Evolutionary conservation across 2,113 vertebrate genomes (phyloP).

Genomic region (Chauna torquata): DNA sequence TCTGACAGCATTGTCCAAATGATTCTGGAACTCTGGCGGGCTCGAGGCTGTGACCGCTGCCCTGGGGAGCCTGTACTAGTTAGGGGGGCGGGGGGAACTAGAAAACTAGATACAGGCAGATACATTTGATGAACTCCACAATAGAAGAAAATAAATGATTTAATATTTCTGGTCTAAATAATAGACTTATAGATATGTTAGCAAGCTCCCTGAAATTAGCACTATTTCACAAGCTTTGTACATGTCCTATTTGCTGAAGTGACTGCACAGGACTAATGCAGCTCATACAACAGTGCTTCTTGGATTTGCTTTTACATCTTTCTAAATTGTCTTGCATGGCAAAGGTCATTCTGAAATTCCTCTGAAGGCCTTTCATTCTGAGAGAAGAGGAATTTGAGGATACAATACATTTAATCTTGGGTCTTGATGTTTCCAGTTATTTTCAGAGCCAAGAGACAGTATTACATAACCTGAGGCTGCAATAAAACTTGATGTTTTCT

Average conservation of each 20-base stretch:
- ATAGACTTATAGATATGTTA: not conserved
- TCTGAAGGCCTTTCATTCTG: slow-evolving; percentile 3
- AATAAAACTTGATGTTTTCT: slow-evolving; percentile 22
- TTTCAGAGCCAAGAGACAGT: slow-evolving; percentile 26
- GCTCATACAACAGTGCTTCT: not conserved
- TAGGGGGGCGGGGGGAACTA: no score
- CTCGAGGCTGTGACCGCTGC: no score
- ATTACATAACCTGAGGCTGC: not conserved
- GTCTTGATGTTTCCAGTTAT: slow-evolving; percentile 2
- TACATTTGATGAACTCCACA: not conserved
- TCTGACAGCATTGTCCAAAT: no score
- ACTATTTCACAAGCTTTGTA: not conserved
- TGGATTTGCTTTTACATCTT: not conserved
- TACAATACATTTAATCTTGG: slow-evolving; percentile 3
- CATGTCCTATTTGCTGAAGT: not conserved
- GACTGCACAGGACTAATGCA: not conserved
- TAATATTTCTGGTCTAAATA: not conserved
- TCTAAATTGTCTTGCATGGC: not conserved
- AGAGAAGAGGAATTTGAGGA: slow-evolving; percentile 1
- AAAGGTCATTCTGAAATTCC: slow-evolving; percentile 11
- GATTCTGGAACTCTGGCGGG: no score
- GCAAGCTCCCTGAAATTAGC: not conserved
- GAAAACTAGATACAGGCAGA: not conserved
- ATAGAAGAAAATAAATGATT: not conserved
- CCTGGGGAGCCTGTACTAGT: no score